Evolutionary conservation across 2,113 vertebrate genomes (phyloP).

Genomic region (Eonycteris spelaea): DNA sequence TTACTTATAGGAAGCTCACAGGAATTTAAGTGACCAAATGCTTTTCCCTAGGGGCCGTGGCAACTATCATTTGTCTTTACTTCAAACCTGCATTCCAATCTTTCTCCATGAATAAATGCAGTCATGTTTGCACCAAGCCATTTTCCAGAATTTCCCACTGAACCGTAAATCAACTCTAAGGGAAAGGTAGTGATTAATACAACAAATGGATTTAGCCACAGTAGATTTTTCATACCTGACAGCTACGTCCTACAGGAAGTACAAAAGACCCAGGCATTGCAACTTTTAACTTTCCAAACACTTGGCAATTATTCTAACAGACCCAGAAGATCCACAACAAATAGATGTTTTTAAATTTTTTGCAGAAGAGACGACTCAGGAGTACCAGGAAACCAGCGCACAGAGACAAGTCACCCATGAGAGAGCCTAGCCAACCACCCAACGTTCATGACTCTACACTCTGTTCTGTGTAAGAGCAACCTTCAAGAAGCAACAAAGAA

Average conservation of each 20-base stretch:
- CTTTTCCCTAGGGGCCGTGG: not conserved
- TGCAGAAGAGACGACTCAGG: not conserved
- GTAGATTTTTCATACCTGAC: conserved; percentile 45
- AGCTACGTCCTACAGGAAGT: conserved; percentile 35
- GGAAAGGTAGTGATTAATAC: conserved; percentile 45
- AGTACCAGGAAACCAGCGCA: not conserved
- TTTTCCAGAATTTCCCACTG: conserved; percentile 11
- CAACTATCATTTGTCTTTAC: not conserved
- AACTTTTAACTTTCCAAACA: conserved; percentile 37
- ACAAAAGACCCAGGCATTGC: conserved; percentile 14
- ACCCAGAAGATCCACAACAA: not conserved
- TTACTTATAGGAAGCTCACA: not conserved
- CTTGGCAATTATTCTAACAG: not conserved
- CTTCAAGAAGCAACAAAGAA: not conserved
- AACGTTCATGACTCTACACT: not conserved
- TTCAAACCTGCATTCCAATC: not conserved
- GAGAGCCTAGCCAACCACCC: rapidly evolving
- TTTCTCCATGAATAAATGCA: not conserved
- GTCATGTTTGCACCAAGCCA: not conserved
- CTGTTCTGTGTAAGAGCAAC: not conserved
- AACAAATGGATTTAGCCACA: conserved; percentile 30
- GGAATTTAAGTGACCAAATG: not conserved
- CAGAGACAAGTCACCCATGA: no score
- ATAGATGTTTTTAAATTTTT: not conserved
- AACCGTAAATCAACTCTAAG: conserved; percentile 49